These are phyloP conservation scores for Agrochola litura DNA, from an alignment of 2,888 invertebrate species.

Conservation along the genomic window DNA sequence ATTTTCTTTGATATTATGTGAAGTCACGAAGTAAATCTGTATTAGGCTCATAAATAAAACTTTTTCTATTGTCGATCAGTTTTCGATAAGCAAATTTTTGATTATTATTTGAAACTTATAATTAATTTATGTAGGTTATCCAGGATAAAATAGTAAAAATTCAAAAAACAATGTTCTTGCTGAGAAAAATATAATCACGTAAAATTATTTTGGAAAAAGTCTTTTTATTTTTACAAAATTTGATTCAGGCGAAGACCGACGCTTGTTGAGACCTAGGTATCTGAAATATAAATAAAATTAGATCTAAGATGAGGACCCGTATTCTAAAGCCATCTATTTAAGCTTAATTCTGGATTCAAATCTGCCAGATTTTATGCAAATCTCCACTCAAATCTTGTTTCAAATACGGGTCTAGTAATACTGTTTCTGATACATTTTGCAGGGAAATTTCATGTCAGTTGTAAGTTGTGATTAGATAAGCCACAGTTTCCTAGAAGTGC, in stretches of 20 bases:
- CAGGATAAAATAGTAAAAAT: not conserved
- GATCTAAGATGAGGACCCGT: not conserved
- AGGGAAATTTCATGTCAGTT: not conserved
- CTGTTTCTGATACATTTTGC: not conserved
- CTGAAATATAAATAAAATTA: not conserved
- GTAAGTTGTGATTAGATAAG: not conserved
- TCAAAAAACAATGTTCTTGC: not conserved
- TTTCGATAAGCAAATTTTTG: not conserved
- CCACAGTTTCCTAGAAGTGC: not conserved
- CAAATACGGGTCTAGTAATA: not conserved
- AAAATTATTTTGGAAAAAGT: too few relatives aligned
- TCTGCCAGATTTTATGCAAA: slow-evolving; percentile 12
- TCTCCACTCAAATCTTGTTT: slow-evolving; percentile 18
- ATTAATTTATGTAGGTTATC: not conserved
- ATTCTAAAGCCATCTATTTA: not conserved
- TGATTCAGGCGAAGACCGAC: not conserved
- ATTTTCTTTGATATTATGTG: slow-evolving; percentile 30
- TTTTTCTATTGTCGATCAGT: not conserved
- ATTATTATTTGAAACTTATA: not conserved
- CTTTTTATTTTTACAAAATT: not conserved
- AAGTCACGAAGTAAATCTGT: slow-evolving; percentile 20
- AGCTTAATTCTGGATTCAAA: slow-evolving; percentile 11
- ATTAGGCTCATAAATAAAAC: slow-evolving; percentile 9
- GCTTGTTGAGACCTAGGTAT: not conserved
- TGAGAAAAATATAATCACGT: not conserved